These are phyloP conservation scores for Capitulum mitella DNA, from an alignment of 2,888 invertebrate species.

Conservation along the genomic window DNA sequence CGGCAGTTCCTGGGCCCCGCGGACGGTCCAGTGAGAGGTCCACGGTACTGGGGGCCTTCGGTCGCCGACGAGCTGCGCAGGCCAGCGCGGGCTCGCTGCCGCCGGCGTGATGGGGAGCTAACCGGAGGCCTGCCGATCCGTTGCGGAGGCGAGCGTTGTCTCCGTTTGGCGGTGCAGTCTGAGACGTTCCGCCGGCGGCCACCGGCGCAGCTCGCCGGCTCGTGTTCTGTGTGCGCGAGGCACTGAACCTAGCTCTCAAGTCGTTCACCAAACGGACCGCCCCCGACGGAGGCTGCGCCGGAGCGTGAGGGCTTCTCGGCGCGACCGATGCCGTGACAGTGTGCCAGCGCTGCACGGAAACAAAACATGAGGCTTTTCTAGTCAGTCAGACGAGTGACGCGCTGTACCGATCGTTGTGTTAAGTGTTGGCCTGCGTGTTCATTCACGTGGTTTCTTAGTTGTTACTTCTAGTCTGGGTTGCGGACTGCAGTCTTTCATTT, in stretches of 20 bases:
- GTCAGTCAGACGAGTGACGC: neutral
- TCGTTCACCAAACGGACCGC: neutral
- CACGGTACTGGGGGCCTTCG: too few species aligned
- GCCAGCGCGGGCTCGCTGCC: neutral
- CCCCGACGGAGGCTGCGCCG: too few species aligned
- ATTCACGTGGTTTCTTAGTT: neutral
- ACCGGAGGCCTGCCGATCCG: neutral
- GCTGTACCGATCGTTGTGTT: neutral
- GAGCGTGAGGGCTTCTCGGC: too few species aligned
- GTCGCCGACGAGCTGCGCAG: too few species aligned
- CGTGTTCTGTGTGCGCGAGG: neutral
- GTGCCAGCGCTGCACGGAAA: too few species aligned
- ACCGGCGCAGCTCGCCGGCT: neutral
- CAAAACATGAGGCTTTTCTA: constrained; percentile 16
- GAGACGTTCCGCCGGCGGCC: neutral
- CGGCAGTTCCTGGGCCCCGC: too few species aligned
- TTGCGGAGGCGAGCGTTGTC: neutral
- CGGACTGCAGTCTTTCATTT: constrained; percentile 17
- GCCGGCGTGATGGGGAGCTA: neutral
- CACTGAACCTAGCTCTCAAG: neutral
- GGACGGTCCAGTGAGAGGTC: too few species aligned
- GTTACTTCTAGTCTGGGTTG: neutral
- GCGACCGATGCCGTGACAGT: too few species aligned
- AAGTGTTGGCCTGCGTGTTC: neutral
- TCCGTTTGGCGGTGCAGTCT: neutral